These are phyloP conservation scores for Tenthredo scrophulariae DNA, from an alignment of 2,888 invertebrate species.

Conservation along the genomic window DNA sequence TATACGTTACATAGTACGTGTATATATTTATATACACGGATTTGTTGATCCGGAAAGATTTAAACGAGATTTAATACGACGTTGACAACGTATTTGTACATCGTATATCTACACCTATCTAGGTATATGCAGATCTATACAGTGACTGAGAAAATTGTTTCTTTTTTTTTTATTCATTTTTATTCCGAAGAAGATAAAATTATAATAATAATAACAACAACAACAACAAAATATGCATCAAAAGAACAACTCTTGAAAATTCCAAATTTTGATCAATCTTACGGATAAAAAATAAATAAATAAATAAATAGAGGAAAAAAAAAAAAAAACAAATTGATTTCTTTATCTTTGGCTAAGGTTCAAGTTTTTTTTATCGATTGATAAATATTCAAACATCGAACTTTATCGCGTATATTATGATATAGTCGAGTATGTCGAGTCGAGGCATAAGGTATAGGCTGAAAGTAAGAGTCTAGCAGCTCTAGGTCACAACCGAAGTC, in stretches of 20 bases:
- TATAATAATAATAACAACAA: no score
- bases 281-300: neutral
- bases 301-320: no score
- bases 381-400: neutral
- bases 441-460: neutral
- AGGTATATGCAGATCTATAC: no score
- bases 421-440: neutral
- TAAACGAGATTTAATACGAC: neutral
- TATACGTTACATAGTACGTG: neutral
- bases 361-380: neutral
- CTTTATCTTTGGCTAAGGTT: neutral
- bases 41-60: conserved; percentile 4
- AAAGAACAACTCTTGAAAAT: neutral
- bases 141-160: no score
- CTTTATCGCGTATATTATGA: neutral
- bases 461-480: conserved; percentile 35
- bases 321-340: no score
- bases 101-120: neutral
- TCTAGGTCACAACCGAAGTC: conserved; percentile 31
- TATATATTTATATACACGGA: neutral
- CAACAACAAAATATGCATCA: neutral
- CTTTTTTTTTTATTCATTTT: neutral
- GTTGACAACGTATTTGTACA: neutral
- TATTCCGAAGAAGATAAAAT: neutral
- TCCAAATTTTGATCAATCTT: no score